Evolutionary conservation across 92 coral and sea anemone species (phyloP), one percentile per base, ranked within the genome.

Genomic region (Palythoa grandis): DNA sequence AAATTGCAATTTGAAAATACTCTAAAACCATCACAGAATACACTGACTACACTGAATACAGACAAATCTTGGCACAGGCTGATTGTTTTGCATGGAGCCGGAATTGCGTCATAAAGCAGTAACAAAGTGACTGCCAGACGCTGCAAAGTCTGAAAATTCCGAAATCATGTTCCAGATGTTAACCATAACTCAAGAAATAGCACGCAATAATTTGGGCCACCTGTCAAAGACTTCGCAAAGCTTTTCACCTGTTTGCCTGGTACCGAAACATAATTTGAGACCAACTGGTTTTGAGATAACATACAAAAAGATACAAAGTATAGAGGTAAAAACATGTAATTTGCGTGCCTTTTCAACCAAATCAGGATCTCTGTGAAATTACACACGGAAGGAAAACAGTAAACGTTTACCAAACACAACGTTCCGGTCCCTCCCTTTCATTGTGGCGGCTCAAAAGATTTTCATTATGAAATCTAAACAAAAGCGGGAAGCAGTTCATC

Each of bases 151-250:
- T 79, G 56, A 20, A 40, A 14, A 12, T 19, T 11, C 14, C 3
- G 40, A 79, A 52, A 57, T 56, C 52, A 9, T 69, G 40, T 78
- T 78, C 83, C 83, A 78, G 83, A 78, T 78, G 83, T 78, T 78
- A 57, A 3, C 14, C 20, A 19, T 11, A 13, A 48, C 13, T 38
- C 37, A 20, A 78, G 35, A 12, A 20, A 19, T 22, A 3, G 54
- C 71, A 38, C 84, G 72, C 56, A 79, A 19, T 48, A 50, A n/a
- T 16, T 48, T 48, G 25, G 20, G 20, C 8, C 35, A 50, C 20
- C 29, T 38, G 56, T 47, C 23, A 16, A 19, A 24, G 57, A 40
- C 6, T 10, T 20, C 16, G 15, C 14, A 74, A 19, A 20, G 35
- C 12, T 15, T 2, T 47, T 40, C 7, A 22, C 50, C 50, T 43